phyloP scores from a whole-genome alignment of 2,888 invertebrate species.

The Caenorhabditis sp. region DNA sequence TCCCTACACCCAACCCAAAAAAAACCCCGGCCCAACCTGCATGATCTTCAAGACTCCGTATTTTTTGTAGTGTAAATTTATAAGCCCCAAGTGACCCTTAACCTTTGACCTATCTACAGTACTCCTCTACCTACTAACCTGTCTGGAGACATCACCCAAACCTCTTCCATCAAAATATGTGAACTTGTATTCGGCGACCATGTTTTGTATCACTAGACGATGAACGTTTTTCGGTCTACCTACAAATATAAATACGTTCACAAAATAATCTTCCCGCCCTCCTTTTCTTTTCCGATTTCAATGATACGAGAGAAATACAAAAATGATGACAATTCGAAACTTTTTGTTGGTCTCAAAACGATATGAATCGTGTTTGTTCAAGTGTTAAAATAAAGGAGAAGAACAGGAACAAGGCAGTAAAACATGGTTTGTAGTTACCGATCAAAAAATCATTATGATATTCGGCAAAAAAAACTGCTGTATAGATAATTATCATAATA shows the following conservation, averaged over 20 bases:
- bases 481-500: too few species aligned
- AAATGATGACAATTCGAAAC: background rate
- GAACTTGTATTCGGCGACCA: conserved; percentile 38
- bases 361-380: too few species aligned
- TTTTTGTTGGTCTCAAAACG: background rate
- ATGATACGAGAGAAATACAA: background rate
- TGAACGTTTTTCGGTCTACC: background rate
- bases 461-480: too few species aligned
- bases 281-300: background rate
- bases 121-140: conserved; percentile 2
- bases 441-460: too few species aligned
- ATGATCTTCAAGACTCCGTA: too few species aligned
- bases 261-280: background rate
- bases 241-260: background rate
- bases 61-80: too few species aligned
- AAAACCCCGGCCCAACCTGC: too few species aligned
- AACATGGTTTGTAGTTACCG: too few species aligned
- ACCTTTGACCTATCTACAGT: background rate
- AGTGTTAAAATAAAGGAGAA: too few species aligned
- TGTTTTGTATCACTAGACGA: background rate
- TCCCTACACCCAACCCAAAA: too few species aligned
- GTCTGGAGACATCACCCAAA: conserved; percentile 42
- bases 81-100: too few species aligned
- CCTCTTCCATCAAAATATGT: conserved; percentile 45
- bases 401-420: too few species aligned